Base-by-base conservation (phyloP, 2,797 vertebrate genomes). In the Micropoecilia bifurca region DNA sequence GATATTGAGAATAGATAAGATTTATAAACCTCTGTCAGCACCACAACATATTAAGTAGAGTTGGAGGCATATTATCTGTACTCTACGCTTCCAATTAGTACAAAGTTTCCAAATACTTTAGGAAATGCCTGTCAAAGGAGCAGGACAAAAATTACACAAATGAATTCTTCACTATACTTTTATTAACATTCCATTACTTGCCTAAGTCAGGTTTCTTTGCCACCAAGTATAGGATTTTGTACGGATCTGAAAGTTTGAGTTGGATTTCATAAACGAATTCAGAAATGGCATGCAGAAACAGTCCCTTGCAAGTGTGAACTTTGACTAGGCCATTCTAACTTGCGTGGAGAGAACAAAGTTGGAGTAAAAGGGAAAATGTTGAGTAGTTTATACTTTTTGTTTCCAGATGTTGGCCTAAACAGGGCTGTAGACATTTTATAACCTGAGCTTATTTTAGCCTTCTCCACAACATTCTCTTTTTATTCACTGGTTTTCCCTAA, bases 1-100 rank as follows among this genome's bases (percentile, higher is more conserved):
- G 94, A 96, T 96, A 96, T 95, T 95, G 94, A 95, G 94, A 95
- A 89, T 90, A 96, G 96, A 96, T 96, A 96, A 95, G 93, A 96
- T 95, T 94, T 92, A 95, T 94, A 95, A 95, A 95, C 93, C 91
- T 95, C 96, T 96, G 95, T 96, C 96, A 96, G 91, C 96, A 88
- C 95, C 88, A 84, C 79, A 71, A 91, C 89, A 95, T 96, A 96
- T 96, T 96, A 95, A 91, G 88, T 72, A 80, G 83, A 90, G 91
- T 91, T 93, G 93, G 89, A 92, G 92, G 94, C 90, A 92, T 87
- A 93, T 94, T 94, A 94, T 95, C 92, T 93, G 89, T 85, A 90
- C 87, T 93, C 88, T 91, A 81, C 87, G 92, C 88, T 80, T 90
- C 90, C 93, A 96, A 96, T 96, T 96, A 96, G 93, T 83, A 87